Base-by-base conservation (phyloP, 2,113 vertebrate species). In the Crotalus viridis region DNA sequence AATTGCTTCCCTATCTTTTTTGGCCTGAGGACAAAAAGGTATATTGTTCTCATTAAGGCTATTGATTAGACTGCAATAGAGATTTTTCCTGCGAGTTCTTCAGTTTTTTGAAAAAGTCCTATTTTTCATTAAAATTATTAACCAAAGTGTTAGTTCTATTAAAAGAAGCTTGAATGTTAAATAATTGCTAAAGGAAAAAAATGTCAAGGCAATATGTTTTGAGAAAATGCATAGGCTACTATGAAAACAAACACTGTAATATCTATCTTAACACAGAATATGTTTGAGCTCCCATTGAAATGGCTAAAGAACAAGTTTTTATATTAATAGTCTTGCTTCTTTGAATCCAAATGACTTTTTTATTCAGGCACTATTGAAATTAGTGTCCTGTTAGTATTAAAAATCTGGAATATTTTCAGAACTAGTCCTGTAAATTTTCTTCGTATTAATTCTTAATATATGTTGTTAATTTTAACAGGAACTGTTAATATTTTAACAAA, bases 1-100 rank as follows among this genome's bases (percentile, higher is more conserved):
- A 0, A 4, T 24, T 95, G 61, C 28, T n/a, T 91, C 33, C 28
- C 52, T 15, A 39, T 89, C 85, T 39, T 93, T 91, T 87, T 95
- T 57, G 91, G n/a, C 90, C 93, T 94, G 13, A 7, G 85, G 43
- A 92, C 21, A 91, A 52, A 59, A 91, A 85, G n/a, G 51, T 86
- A 59, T 51, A 43, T 13, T 28, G 10, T 69, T 93, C 89, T 52
- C 13, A 87, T 64, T 87, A 59, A 19, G 12, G n/a, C 87, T 91
- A 13, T 21, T 57, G 33, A 90, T 21, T 89, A 24, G 87, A 33
- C 1, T 61, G n/a, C 3, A 85, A 54, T 57, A 59, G 15, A 86
- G 26, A 88, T n/a, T 85, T 93, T 0, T 51, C 3, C 48, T 86
- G 6, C 21, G 1, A 10, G 33, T 6, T 33, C 87, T 33, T 17